Conservation (phyloP, 2,888 invertebrate species). For the Eilema depressum region DNA sequence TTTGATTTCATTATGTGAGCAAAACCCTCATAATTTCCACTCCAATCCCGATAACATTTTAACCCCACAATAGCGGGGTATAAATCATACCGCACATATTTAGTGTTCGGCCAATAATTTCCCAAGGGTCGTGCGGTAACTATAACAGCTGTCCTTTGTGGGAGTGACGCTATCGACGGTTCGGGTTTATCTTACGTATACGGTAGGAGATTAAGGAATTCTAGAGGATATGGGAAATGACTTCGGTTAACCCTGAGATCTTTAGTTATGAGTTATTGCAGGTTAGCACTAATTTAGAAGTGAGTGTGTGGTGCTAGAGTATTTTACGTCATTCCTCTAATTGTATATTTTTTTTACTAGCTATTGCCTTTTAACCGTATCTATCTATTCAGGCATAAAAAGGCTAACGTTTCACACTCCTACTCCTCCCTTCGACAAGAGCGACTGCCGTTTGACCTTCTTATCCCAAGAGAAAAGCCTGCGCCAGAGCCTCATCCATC, state of each 20-base stretch:
- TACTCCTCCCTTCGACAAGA: too few relatives aligned
- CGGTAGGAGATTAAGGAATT: slow-evolving; percentile 9
- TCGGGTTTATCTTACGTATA: slow-evolving; percentile 16
- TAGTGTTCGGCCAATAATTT: slow-evolving; percentile 49
- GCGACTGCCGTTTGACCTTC: too few relatives aligned
- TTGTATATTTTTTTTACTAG: too few relatives aligned
- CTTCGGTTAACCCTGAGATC: background rate
- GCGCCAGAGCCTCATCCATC: too few relatives aligned
- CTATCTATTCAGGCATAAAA: too few relatives aligned
- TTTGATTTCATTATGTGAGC: background rate
- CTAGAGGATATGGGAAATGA: background rate
- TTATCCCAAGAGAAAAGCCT: too few relatives aligned
- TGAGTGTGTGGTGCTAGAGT: too few relatives aligned
- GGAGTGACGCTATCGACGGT: slow-evolving; percentile 20
- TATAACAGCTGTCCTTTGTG: slow-evolving; percentile 27
- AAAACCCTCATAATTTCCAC: slow-evolving; percentile 8
- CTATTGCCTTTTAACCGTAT: too few relatives aligned
- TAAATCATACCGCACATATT: slow-evolving; percentile 52
- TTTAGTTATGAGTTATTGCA: background rate
- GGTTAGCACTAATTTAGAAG: too few relatives aligned
- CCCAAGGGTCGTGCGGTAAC: slow-evolving; percentile 38
- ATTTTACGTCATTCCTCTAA: too few relatives aligned
- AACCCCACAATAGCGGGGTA: slow-evolving; percentile 33
- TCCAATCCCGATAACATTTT: slow-evolving; percentile 25
- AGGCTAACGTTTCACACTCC: too few relatives aligned